Conservation (phyloP, 2,113 vertebrate species). For the Halichoeres trimaculatus region DNA sequence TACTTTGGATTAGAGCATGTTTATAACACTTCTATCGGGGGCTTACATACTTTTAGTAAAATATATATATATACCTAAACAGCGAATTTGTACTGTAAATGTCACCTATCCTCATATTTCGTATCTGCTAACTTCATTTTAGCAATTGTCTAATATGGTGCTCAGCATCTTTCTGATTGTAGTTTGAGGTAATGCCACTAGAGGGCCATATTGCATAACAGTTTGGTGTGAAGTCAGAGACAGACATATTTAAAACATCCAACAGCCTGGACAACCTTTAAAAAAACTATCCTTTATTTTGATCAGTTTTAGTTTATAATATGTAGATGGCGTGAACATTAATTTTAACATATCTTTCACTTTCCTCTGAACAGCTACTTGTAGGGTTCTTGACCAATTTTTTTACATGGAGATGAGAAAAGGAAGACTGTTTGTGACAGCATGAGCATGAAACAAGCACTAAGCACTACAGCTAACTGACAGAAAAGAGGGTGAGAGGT, state of each 20-base stretch:
- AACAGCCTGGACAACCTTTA: too few species aligned
- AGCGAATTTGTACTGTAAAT: neutral
- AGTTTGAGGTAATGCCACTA: constrained; percentile 48
- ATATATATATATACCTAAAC: neutral
- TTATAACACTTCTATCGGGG: neutral
- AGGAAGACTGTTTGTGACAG: too few species aligned
- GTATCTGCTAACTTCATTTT: neutral
- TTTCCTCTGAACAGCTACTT: neutral
- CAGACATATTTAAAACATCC: neutral
- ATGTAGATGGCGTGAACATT: neutral
- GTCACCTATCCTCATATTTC: neutral
- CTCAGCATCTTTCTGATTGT: constrained; percentile 16
- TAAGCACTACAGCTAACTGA: too few species aligned
- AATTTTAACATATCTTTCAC: neutral
- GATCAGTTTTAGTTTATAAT: too few species aligned
- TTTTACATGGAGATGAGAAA: too few species aligned
- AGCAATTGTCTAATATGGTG: neutral
- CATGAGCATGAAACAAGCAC: too few species aligned
- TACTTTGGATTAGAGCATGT: neutral
- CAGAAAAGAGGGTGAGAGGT: too few species aligned
- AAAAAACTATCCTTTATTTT: too few species aligned
- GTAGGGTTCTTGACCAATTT: too few species aligned
- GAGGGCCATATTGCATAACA: constrained; percentile 53
- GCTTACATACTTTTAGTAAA: neutral
- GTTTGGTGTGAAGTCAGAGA: constrained; percentile 5